Conservation (phyloP, 2,797 vertebrate species). For the Acanthurus leucopareius region DNA sequence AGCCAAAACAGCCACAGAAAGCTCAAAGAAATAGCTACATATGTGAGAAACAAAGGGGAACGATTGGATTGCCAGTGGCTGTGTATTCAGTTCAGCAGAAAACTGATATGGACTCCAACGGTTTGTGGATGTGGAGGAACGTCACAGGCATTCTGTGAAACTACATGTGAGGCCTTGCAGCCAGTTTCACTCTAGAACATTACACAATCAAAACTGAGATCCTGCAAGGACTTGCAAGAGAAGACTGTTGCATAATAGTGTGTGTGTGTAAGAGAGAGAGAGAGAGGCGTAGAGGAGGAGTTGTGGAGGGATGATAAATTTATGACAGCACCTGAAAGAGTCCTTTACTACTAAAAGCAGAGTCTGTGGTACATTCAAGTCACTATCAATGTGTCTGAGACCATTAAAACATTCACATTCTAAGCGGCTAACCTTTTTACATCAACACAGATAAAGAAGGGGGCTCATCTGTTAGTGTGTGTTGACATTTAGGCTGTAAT, state of each 20-base stretch:
- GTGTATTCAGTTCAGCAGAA: not conserved
- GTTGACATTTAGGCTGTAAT: slow-evolving; percentile 21
- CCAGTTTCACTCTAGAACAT: slow-evolving; percentile 53
- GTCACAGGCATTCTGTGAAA: not conserved
- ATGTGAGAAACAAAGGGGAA: slow-evolving; percentile 8
- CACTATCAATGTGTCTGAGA: slow-evolving; percentile 55
- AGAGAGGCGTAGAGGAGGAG: not conserved
- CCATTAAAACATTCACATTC: slow-evolving; percentile 46
- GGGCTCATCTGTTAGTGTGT: slow-evolving; percentile 19
- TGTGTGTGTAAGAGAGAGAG: slow-evolving; percentile 46
- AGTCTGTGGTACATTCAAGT: slow-evolving; percentile 30
- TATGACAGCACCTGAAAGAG: slow-evolving; percentile 53
- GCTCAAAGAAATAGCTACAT: no score
- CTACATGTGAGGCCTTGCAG: slow-evolving; percentile 46
- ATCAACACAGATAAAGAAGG: slow-evolving; percentile 2
- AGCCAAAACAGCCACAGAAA: no score
- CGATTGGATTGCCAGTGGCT: slow-evolving; percentile 5
- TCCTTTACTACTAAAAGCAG: slow-evolving; percentile 58
- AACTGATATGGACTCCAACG: not conserved
- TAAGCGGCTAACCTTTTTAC: slow-evolving; percentile 40
- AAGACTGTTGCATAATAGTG: slow-evolving; percentile 69
- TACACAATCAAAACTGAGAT: slow-evolving; percentile 72
- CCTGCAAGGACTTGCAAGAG: slow-evolving; percentile 74
- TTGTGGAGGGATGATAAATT: slow-evolving; percentile 12
- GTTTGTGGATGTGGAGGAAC: not conserved